Percentiles rank a stretch among this genome's conserved stretches.
Evolutionary conservation across 2,113 vertebrate species (phyloP).

Genomic region (Anthoscopus minutus): DNA sequence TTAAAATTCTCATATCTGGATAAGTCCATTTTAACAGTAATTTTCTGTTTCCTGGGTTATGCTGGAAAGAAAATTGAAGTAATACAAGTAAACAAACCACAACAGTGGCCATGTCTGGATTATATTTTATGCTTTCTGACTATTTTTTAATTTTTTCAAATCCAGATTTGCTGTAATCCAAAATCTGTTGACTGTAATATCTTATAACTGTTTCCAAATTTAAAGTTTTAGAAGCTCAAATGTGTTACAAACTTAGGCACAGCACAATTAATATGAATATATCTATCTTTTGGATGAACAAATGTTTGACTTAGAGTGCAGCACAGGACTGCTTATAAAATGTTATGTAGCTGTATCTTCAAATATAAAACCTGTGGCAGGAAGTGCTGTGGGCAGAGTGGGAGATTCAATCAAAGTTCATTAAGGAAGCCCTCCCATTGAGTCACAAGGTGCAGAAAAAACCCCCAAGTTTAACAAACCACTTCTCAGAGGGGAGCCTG

Average conservation of each 20-base stretch:
- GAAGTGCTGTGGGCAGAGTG: background rate
- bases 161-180: background rate
- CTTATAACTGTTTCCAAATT: background rate
- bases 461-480: background rate
- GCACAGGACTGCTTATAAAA: background rate
- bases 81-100: background rate
- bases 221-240: background rate
- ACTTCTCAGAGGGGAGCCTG: background rate
- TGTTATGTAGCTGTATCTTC: background rate
- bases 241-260: background rate
- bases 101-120: background rate
- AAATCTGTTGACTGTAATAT: rapidly evolving
- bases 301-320: background rate
- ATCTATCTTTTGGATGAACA: background rate
- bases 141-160: background rate
- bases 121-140: background rate
- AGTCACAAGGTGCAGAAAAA: background rate
- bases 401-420: background rate
- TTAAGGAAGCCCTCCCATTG: background rate
- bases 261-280: background rate
- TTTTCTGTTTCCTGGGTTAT: background rate
- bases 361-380: background rate
- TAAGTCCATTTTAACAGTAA: background rate
- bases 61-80: background rate
- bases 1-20: background rate